These are phyloP conservation scores for Poecilia wingei DNA, from an alignment of 2,797 vertebrate species.

Conservation along the genomic window DNA sequence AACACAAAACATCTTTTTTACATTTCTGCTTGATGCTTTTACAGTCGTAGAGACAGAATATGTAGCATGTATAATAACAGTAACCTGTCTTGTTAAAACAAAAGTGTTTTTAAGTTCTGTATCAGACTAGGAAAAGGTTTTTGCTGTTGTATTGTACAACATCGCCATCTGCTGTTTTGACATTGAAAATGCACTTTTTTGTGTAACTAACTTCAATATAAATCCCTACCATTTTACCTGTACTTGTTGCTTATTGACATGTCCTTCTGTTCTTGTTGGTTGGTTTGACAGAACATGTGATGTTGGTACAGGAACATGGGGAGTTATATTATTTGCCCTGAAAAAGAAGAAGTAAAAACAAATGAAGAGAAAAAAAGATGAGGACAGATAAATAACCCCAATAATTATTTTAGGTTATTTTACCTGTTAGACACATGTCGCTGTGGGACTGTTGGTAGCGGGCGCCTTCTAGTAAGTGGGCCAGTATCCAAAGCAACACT, in stretches of 20 bases:
- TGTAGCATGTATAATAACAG: background rate
- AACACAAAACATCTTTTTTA: background rate
- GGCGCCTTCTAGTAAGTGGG: background rate
- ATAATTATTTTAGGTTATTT: background rate
- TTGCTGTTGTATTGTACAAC: conserved; percentile 40
- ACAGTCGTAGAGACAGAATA: background rate
- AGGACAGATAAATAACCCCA: background rate
- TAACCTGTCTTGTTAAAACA: conserved; percentile 14
- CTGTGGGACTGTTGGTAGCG: background rate
- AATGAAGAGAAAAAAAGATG: background rate
- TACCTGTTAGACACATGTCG: conserved; percentile 24
- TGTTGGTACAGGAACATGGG: background rate
- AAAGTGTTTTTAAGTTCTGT: conserved; percentile 6
- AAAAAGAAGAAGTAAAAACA: background rate
- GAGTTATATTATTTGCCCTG: background rate
- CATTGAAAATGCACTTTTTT: conserved; percentile 14
- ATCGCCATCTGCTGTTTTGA: conserved; percentile 59
- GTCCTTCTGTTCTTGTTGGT: background rate
- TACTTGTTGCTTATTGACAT: conserved; percentile 20
- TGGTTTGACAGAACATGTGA: background rate
- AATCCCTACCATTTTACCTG: background rate
- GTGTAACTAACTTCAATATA: background rate
- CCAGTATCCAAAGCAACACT: background rate
- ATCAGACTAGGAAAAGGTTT: background rate
- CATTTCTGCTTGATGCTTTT: background rate